Evolutionary conservation across 1,140 invertebrate species (phyloP).

Genomic region (Cherax quadricarinatus): DNA sequence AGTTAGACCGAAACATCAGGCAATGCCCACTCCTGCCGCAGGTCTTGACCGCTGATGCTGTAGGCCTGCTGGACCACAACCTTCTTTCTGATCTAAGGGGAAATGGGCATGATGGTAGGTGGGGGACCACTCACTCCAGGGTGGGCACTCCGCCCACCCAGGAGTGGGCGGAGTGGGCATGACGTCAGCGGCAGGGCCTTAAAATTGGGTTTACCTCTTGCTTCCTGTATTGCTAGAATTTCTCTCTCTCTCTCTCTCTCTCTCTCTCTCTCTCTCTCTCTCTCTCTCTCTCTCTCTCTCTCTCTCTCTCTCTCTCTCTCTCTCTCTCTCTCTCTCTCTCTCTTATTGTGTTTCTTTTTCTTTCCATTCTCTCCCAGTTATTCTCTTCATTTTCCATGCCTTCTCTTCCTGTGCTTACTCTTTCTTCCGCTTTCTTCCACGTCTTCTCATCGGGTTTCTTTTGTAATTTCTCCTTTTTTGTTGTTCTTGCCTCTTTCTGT

Average conservation of each 20-base stretch:
- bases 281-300: no score
- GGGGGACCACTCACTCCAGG: no score
- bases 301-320: neutral
- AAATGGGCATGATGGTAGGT: no score
- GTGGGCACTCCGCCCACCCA: neutral
- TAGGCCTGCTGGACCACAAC: neutral
- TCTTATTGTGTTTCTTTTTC: no score
- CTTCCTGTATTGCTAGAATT: neutral
- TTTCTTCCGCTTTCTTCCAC: slow-evolving; percentile 1
- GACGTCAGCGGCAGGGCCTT: neutral
- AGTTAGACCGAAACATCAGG: no score
- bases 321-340: neutral
- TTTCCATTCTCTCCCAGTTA: neutral
- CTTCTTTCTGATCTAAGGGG: neutral
- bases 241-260: slow-evolving; percentile 8
- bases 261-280: neutral
- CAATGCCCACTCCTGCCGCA: no score
- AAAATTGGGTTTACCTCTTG: neutral
- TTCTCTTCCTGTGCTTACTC: neutral
- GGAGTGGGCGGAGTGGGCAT: neutral
- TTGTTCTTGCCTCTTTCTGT: no score
- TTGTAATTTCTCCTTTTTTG: no score
- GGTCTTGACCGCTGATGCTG: neutral
- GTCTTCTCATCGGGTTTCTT: neutral
- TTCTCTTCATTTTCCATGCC: neutral